Base-by-base conservation (phyloP, 2,888 invertebrate genomes). In the Lochmaea crataegi region DNA sequence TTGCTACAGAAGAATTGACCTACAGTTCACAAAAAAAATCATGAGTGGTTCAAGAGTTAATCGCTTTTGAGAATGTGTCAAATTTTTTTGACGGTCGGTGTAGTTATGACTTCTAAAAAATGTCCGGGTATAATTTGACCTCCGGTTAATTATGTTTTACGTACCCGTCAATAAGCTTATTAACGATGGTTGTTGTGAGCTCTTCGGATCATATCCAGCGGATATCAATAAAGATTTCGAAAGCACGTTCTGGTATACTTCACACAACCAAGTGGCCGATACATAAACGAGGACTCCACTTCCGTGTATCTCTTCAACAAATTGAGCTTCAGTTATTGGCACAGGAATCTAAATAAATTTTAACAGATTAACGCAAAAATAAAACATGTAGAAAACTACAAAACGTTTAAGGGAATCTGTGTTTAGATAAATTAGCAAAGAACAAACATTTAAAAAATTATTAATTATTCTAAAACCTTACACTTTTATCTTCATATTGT, bases 221-320 rank as follows among this genome's bases (percentile, higher is more conserved):
- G 90, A 88, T 78, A 91, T 90, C n/a, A 96, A 87, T 11, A 95
- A 85, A 81, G 94, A 93, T 71, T 90, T 90, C 0, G 93, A 91
- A 5, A 96, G 88, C 1, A 97, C 92, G 83, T 94, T 94, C 81
- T 96, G 96, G 84, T 97, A 98, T 9, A 98, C 88, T 83, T 98
- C 97, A 48, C 95, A 92, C 2, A 98, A 90, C 98, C 98, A 98
- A 0, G 95, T 94, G 0, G 96, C 95, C 0, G 97, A 97, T 11
- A 98, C 89, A 84, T 97, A 98, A 7, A 98, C 95, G 38, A 98
- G 88, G 18, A 98, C 95, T 0, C 97, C 98, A 73, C 96, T 95
- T 45, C 96, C 95, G 84, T 96, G 94, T 7, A 98, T 94, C 83
- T 96, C 94, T 81, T 96, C 96, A 2, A 97, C 94, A 84, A 98